Conservation (phyloP, 2,797 vertebrate genomes). For the Sparus aurata region DNA sequence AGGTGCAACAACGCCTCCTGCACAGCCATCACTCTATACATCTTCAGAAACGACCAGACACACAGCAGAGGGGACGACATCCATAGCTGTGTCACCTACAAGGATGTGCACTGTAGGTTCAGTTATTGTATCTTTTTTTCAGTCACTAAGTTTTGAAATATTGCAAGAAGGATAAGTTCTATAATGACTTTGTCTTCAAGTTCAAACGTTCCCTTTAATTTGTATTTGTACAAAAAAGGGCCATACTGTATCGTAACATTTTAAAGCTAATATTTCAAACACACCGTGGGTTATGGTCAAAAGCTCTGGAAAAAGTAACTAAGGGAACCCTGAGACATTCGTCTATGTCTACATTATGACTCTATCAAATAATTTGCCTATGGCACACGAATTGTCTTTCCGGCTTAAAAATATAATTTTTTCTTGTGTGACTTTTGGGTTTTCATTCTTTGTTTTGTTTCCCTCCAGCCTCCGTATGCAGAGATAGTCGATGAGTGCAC, state of each 20-base stretch:
- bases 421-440: neutral
- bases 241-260: no score
- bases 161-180: neutral
- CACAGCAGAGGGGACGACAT: conserved; percentile 37
- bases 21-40: conserved; percentile 8
- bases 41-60: conserved; percentile 33
- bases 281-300: no score
- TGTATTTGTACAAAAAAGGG: no score
- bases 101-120: conserved; percentile 84
- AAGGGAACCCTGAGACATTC: no score
- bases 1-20: conserved; percentile 22
- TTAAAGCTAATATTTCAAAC: no score
- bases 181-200: neutral
- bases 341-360: neutral
- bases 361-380: neutral
- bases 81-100: conserved; percentile 54
- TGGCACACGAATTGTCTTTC: neutral
- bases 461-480: conserved; percentile 84
- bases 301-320: neutral
- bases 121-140: neutral
- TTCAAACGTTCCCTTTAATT: neutral
- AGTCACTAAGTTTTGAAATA: neutral
- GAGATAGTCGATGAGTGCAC: conserved; percentile 92
- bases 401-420: neutral
- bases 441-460: conserved; percentile 11